Base-by-base conservation (phyloP, 1,140 invertebrate genomes). In the Pseudomyrmex cubaensis region DNA sequence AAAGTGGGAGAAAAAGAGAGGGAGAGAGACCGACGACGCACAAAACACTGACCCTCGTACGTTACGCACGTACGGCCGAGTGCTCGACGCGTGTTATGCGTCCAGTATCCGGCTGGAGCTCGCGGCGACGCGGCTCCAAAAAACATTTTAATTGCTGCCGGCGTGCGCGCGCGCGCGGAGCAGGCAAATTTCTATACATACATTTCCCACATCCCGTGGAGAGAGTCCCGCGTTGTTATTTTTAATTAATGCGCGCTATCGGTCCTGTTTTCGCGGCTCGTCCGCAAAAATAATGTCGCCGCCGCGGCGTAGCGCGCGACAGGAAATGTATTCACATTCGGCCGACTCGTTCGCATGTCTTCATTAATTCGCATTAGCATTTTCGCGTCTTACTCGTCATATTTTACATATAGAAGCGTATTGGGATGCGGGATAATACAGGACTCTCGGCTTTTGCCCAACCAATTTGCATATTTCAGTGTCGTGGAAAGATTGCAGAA, bases 101-200 rank as follows among this genome's bases (percentile, higher is more conserved):
- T 20, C 54, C 76, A 61, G 76, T 46, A 70, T 80, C 76, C 76
- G 76, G 54, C 66, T 48, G 57, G 61, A 46, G 25, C 57, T 83
- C 57, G 50, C 52, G 57, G 66, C 69, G 64, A 54, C 74, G 67
- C 63, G 63, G 75, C 35, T 77, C 70, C 59, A 82, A 83, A 77
- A 83, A 13, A 57, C 74, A 83, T 74, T 83, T 86, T 87, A 86
- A 83, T 87, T 86, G 85, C 72, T 86, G 70, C 80, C 54, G 59
- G 44, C 66, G 54, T 20, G 20, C 5, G 61, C 35, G 46, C 13
- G 57, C 48, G 25, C 35, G 35, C 35, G 35, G 3, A 35, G 35
- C 35, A 35, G 35, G 54, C 54, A 80, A 80, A 80, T 80, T 80
- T 57, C 76, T 70, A 70, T 80, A 80, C 76, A 80, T 70, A 70